Conservation (phyloP, 2,113 vertebrate species). For the Litocranius walleri region DNA sequence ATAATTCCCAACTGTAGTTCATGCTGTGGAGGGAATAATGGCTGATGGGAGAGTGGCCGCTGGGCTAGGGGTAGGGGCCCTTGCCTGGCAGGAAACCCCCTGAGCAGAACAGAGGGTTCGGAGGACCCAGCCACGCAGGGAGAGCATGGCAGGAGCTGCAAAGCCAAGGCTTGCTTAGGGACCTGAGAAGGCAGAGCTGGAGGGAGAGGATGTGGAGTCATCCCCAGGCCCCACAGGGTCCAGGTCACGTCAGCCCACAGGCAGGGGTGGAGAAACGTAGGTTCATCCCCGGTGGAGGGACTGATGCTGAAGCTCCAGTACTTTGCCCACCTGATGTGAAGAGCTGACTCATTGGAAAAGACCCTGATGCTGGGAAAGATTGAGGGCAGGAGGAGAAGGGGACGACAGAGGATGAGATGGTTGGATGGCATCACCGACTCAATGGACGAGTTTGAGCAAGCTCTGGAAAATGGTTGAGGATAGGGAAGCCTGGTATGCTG, state of each 20-base stretch:
- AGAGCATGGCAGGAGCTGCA: neutral
- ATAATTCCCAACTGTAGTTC: neutral
- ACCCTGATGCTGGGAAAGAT: neutral
- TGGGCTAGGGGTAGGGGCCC: neutral
- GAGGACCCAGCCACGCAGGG: too few species aligned
- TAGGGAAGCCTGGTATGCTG: neutral
- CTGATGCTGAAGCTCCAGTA: neutral
- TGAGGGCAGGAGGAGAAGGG: neutral
- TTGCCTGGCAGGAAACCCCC: neutral
- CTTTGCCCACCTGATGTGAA: neutral
- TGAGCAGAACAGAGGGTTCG: neutral
- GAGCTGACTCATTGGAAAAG: neutral
- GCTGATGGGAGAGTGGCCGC: accelerated
- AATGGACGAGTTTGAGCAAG: neutral
- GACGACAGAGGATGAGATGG: neutral
- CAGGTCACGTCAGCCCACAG: neutral
- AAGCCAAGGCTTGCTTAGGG: neutral
- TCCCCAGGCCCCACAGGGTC: neutral
- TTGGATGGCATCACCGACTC: neutral
- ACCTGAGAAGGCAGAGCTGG: neutral
- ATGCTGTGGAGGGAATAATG: neutral
- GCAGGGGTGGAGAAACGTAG: neutral
- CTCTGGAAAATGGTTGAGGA: neutral
- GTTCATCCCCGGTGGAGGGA: neutral
- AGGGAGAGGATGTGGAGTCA: neutral